Evolutionary conservation across 2,888 invertebrate genomes (phyloP).

Genomic region (Xylocampa areola): DNA sequence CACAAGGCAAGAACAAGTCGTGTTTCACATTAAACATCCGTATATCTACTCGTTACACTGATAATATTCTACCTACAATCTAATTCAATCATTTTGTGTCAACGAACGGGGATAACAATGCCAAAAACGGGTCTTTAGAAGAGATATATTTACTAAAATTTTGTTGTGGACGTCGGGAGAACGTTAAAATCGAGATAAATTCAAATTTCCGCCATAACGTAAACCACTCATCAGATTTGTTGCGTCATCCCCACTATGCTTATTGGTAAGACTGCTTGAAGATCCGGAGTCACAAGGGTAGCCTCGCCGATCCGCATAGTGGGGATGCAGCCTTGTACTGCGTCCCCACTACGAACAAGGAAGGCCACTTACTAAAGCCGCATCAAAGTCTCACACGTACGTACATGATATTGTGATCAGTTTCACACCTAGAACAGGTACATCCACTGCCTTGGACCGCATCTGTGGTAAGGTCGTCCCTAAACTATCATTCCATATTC

Average conservation of each 20-base stretch:
- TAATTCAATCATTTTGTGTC: constrained; percentile 58
- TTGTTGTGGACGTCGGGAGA: constrained; percentile 52
- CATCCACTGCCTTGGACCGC: constrained; percentile 6
- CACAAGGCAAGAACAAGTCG: constrained; percentile 74
- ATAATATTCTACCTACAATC: constrained; percentile 57
- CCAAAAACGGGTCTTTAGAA: constrained; percentile 66
- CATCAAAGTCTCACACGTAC: constrained; percentile 24
- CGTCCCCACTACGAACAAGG: constrained; percentile 21
- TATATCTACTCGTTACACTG: constrained; percentile 60
- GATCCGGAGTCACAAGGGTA: neutral
- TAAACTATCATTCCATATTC: constrained; percentile 31
- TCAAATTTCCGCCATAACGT: constrained; percentile 40
- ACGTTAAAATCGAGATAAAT: constrained; percentile 53
- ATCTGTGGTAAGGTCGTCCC: constrained; percentile 17
- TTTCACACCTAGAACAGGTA: constrained; percentile 20
- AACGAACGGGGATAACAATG: constrained; percentile 65
- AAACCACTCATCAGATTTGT: constrained; percentile 26
- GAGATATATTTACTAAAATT: constrained; percentile 56
- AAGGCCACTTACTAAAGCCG: constrained; percentile 49
- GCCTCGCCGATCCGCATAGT: neutral
- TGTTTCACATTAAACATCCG: constrained; percentile 59
- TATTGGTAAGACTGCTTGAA: neutral
- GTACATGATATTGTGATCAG: constrained; percentile 13
- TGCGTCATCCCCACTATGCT: neutral
- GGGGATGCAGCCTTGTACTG: neutral